These are phyloP conservation scores for Oryzaephilus surinamensis DNA, from an alignment of 1,140 invertebrate genomes.

Conservation along the genomic window DNA sequence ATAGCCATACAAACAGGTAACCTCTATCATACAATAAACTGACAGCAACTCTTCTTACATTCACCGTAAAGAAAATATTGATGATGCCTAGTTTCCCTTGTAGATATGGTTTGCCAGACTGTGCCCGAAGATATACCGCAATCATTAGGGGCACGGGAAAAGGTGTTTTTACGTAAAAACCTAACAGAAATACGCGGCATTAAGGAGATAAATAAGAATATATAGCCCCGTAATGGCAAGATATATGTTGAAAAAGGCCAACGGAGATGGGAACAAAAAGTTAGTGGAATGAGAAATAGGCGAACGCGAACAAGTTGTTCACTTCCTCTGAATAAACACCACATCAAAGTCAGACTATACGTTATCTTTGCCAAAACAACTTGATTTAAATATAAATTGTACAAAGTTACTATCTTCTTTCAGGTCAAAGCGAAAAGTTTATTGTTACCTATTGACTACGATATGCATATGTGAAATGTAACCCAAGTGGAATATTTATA, in stretches of 20 bases:
- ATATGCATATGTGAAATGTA: too few species aligned
- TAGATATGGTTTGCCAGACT: too few species aligned
- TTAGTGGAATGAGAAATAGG: constrained; percentile 13
- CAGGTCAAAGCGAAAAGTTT: too few species aligned
- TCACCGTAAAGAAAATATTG: constrained; percentile 6
- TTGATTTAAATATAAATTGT: too few species aligned
- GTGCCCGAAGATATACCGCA: constrained; percentile 9
- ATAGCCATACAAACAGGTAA: too few species aligned
- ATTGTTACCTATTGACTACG: too few species aligned
- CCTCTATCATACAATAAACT: constrained; percentile 12
- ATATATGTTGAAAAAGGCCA: constrained; percentile 18
- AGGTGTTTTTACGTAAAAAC: constrained; percentile 14
- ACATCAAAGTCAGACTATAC: too few species aligned
- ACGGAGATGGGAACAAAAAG: constrained; percentile 14
- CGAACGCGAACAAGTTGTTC: constrained; percentile 7
- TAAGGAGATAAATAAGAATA: constrained; percentile 18
- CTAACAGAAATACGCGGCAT: constrained; percentile 10
- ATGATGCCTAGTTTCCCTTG: constrained; percentile 9
- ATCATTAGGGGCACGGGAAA: constrained; percentile 12
- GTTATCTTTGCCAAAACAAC: too few species aligned
- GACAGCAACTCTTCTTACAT: constrained; percentile 12
- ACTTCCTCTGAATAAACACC: constrained; percentile 9
- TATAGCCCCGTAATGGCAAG: constrained; percentile 16
- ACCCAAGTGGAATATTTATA: too few species aligned
- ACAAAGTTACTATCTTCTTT: too few species aligned